phyloP scores from a whole-genome alignment of 2,888 invertebrate species.

The Eilema caniola region DNA sequence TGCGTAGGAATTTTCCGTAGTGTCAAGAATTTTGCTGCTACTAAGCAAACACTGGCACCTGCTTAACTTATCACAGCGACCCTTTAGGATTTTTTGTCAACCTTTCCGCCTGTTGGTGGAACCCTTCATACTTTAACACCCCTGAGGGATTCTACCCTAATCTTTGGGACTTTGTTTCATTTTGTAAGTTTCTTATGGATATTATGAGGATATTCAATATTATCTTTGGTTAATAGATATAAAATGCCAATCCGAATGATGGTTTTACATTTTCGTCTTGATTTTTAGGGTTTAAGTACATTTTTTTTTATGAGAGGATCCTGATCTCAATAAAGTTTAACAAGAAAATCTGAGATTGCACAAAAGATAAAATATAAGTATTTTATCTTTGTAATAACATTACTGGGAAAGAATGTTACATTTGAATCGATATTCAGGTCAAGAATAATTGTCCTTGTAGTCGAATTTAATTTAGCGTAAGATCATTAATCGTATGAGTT shows the following conservation, averaged over 20 bases:
- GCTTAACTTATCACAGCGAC: conserved; percentile 44
- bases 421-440: neutral
- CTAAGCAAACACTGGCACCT: conserved; percentile 47
- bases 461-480: neutral
- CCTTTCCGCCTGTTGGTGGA: conserved; percentile 22
- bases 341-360: neutral
- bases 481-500: neutral
- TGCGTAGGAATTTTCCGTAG: conserved; percentile 40
- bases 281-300: too few relatives aligned
- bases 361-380: too few relatives aligned
- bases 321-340: neutral
- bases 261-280: too few relatives aligned
- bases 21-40: conserved; percentile 36
- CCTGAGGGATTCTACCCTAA: conserved; percentile 35
- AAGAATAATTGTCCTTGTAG: neutral
- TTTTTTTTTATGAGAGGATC: too few relatives aligned
- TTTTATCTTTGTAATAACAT: too few relatives aligned
- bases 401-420: neutral
- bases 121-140: conserved; percentile 28
- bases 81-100: conserved; percentile 38
- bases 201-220: conserved; percentile 34
- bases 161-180: conserved; percentile 44
- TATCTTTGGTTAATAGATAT: conserved; percentile 7
- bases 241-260: neutral
- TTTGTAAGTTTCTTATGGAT: conserved; percentile 37